Evolutionary conservation across 2,888 invertebrate genomes (phyloP).

Genomic region (Drosophila basisetae): DNA sequence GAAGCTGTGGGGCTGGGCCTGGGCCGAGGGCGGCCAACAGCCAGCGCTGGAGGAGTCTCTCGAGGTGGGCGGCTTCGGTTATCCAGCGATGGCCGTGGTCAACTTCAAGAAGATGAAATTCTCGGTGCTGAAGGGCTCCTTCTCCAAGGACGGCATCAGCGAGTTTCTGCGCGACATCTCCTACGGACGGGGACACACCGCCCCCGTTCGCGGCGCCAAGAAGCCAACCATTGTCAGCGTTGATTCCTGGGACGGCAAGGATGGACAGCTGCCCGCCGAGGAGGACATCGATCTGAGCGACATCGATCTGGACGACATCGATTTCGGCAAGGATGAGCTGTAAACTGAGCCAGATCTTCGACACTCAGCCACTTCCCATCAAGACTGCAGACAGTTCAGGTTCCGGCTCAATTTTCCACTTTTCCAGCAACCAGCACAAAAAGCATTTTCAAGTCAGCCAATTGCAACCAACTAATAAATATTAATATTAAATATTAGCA

Average conservation of each 20-base stretch:
- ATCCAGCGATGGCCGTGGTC: conserved; percentile 98
- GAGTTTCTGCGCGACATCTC: conserved; percentile 97
- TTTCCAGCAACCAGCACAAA: conserved; percentile 9
- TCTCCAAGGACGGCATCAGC: conserved; percentile 96
- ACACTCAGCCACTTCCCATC: conserved; percentile 5
- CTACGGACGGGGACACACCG: conserved; percentile 96
- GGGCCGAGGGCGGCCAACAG: conserved; percentile 97
- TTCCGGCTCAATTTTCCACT: conserved; percentile 36
- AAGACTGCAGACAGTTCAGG: conserved; percentile 36
- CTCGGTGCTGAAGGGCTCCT: conserved; percentile 96
- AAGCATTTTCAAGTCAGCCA: conserved; percentile 29
- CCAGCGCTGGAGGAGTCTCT: conserved; percentile 93
- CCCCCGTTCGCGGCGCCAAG: conserved; percentile 92
- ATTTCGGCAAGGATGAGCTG: conserved; percentile 84
- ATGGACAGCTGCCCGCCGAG: conserved; percentile 91
- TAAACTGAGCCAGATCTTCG: not conserved
- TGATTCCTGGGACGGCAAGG: conserved; percentile 97
- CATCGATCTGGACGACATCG: conserved; percentile 92
- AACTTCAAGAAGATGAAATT: conserved; percentile 99
- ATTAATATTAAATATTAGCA: conserved; percentile 45
- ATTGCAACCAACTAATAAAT: conserved; percentile 59
- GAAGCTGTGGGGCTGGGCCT: conserved; percentile 99
- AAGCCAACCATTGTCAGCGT: conserved; percentile 90
- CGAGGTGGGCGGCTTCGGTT: conserved; percentile 98
- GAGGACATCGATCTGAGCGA: conserved; percentile 97